Conservation (phyloP, 1,140 invertebrate genomes). For the Brachionus sp. region DNA sequence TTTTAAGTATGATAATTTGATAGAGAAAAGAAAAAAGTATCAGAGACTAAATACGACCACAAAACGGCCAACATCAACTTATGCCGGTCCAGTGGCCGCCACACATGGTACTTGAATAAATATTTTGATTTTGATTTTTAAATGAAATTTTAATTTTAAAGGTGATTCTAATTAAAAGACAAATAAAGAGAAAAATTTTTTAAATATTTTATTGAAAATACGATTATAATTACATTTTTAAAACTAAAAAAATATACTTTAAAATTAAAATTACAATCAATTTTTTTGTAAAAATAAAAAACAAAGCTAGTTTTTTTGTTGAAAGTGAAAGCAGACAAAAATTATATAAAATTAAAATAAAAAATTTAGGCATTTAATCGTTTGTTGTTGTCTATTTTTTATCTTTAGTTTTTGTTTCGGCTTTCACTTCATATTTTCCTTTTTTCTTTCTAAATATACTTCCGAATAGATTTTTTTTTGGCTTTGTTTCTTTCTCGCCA, state of each 20-base stretch:
- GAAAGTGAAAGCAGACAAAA: background rate
- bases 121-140: no score
- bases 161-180: background rate
- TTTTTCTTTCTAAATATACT: slow-evolving; percentile 40
- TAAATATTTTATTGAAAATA: background rate
- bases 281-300: background rate
- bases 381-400: slow-evolving; percentile 25
- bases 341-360: background rate
- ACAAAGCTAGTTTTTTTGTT: background rate
- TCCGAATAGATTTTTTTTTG: slow-evolving; percentile 27
- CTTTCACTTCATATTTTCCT: slow-evolving; percentile 33
- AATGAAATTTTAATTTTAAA: background rate
- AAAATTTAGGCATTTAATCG: background rate
- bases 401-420: background rate
- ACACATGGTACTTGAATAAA: no score
- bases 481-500: slow-evolving; percentile 30
- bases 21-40: no score
- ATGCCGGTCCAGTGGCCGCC: no score
- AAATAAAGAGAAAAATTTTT: background rate
- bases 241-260: background rate
- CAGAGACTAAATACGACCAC: no score
- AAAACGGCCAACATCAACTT: no score
- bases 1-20: no score
- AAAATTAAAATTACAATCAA: background rate
- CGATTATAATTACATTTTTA: background rate